phyloP scores from a whole-genome alignment of 2,797 vertebrate genomes.

The Schizopygopsis malacanthus region DNA sequence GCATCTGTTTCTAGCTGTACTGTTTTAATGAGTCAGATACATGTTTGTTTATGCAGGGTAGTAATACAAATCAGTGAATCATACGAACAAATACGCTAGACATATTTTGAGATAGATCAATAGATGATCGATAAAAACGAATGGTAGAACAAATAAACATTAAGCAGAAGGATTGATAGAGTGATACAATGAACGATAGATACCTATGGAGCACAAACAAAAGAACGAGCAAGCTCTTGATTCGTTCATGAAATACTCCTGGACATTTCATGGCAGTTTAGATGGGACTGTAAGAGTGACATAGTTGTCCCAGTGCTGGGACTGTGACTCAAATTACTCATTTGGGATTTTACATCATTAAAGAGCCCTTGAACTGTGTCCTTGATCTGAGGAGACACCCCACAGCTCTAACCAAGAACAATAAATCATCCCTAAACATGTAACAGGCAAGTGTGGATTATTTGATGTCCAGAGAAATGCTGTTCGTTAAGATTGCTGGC shows the following conservation, averaged over 20 bases:
- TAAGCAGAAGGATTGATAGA: background rate
- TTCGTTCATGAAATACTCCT: background rate
- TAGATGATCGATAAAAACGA: background rate
- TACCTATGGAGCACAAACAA: background rate
- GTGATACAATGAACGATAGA: background rate
- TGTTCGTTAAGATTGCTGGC: background rate
- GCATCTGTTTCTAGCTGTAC: background rate
- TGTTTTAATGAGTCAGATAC: background rate
- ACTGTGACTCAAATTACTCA: constrained; percentile 25
- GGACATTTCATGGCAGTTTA: background rate
- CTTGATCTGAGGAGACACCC: constrained; percentile 12
- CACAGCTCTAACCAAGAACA: constrained; percentile 19
- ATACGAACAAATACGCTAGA: background rate
- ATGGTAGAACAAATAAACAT: background rate
- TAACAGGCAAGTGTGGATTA: constrained; percentile 10
- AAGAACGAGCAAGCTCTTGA: background rate
- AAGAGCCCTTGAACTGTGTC: constrained; percentile 40
- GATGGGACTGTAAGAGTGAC: background rate
- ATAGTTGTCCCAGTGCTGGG: background rate
- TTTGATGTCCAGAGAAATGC: constrained; percentile 31
- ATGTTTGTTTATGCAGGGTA: background rate
- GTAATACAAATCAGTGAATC: background rate
- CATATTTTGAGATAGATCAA: background rate
- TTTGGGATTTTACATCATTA: constrained; percentile 27
- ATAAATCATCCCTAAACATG: constrained; percentile 30